Evolutionary conservation across 2,797 vertebrate species (phyloP).

Genomic region (Propithecus deckenii): DNA sequence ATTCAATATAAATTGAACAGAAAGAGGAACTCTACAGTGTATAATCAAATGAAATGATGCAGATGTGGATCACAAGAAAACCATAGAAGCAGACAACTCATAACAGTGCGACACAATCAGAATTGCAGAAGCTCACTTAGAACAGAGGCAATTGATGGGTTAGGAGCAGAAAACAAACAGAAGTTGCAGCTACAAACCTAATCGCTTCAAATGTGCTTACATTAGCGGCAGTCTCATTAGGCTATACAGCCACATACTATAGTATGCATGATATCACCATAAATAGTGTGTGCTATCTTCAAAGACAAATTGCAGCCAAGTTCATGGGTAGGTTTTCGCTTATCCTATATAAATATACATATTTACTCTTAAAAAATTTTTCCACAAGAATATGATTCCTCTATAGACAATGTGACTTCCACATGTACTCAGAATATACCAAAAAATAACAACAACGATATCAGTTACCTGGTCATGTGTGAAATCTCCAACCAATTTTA

Average conservation of each 20-base stretch:
- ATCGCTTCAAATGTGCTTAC: neutral
- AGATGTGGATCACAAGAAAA: neutral
- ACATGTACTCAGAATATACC: neutral
- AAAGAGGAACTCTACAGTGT: neutral
- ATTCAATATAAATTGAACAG: neutral
- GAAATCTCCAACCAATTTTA: conserved; percentile 96
- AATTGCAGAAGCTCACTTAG: neutral
- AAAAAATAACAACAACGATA: conserved; percentile 24
- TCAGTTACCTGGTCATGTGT: conserved; percentile 93
- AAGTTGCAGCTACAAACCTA: neutral
- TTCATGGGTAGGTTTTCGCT: neutral
- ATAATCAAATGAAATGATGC: neutral
- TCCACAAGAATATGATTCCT: neutral
- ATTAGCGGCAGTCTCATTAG: neutral
- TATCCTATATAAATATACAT: neutral
- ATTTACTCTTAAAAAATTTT: neutral
- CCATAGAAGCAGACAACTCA: neutral
- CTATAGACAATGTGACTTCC: neutral
- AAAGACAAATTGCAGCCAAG: neutral
- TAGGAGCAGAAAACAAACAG: neutral
- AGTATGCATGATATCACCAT: neutral
- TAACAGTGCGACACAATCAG: neutral
- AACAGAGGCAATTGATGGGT: neutral
- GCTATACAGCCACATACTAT: neutral
- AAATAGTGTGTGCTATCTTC: neutral